These are phyloP conservation scores for Oncorhynchus gorbuscha DNA, from an alignment of 2,113 vertebrate genomes.

Conservation along the genomic window DNA sequence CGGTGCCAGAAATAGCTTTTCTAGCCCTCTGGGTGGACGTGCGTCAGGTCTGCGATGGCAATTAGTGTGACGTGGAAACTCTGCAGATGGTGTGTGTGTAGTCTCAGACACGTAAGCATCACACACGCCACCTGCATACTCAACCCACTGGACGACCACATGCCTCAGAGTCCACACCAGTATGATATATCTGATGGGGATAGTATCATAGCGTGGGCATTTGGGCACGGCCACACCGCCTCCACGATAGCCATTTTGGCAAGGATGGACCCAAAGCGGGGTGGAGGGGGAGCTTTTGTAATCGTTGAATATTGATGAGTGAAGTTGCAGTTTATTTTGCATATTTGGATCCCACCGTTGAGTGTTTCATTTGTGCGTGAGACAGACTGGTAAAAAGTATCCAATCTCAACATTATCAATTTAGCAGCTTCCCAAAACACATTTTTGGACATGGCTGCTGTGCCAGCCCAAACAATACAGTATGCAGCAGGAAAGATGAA, in stretches of 20 bases:
- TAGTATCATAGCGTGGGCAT: constrained; percentile 14
- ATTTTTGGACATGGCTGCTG: not conserved
- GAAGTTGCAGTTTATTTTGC: not conserved
- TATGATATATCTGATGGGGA: constrained; percentile 44
- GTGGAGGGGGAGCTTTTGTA: not conserved
- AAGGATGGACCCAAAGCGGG: not conserved
- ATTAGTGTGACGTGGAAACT: constrained; percentile 22
- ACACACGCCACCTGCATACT: constrained; percentile 1
- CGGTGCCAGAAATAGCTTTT: constrained; percentile 7
- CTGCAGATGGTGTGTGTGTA: not conserved
- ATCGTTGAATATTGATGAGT: not conserved
- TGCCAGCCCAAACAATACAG: not conserved
- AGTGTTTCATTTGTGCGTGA: not conserved
- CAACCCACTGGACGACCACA: constrained; percentile 21
- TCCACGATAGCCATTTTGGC: not conserved
- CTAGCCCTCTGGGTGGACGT: not conserved
- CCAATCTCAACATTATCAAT: not conserved
- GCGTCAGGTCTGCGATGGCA: not conserved
- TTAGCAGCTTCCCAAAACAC: not conserved
- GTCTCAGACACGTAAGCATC: constrained; percentile 15
- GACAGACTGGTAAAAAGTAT: not conserved
- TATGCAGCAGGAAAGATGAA: no score
- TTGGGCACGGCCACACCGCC: not conserved
- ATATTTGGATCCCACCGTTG: not conserved
- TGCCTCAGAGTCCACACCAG: constrained; percentile 10